Conservation (phyloP, 2,888 invertebrate species). For the Tetramorium bicarinatum region DNA sequence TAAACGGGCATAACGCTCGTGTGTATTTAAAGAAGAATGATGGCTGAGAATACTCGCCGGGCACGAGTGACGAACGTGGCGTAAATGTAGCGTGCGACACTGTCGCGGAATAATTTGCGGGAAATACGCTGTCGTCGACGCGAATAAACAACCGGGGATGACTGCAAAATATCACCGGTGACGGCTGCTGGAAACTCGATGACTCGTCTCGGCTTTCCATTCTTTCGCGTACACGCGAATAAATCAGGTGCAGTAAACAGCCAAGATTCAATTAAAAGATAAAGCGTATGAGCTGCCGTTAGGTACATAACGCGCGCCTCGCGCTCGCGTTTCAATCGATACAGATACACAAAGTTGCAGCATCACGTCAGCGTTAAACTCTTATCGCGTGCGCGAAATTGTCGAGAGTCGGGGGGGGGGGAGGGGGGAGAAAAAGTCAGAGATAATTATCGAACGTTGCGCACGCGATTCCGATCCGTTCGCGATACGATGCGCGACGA, state of each 20-base stretch:
- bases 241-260: constrained; percentile 74
- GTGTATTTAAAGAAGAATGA: constrained; percentile 34
- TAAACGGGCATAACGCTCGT: neutral
- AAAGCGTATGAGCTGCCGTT: constrained; percentile 47
- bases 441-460: constrained; percentile 4
- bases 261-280: constrained; percentile 77
- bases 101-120: constrained; percentile 32
- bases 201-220: constrained; percentile 48
- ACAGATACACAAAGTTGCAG: constrained; percentile 39
- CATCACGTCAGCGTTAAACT: constrained; percentile 37
- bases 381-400: constrained; percentile 43
- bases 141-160: constrained; percentile 41
- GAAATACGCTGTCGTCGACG: neutral
- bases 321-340: constrained; percentile 46
- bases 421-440: neutral
- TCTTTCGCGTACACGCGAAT: constrained; percentile 60
- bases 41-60: neutral
- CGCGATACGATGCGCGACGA: neutral
- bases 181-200: constrained; percentile 49
- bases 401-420: neutral
- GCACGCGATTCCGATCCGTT: neutral
- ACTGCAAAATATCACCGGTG: constrained; percentile 51
- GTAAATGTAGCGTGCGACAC: constrained; percentile 7
- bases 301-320: constrained; percentile 20
- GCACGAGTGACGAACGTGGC: neutral